These are phyloP conservation scores for Lamellibrachia satsuma DNA, from an alignment of 2,888 invertebrate genomes.

Conservation along the genomic window DNA sequence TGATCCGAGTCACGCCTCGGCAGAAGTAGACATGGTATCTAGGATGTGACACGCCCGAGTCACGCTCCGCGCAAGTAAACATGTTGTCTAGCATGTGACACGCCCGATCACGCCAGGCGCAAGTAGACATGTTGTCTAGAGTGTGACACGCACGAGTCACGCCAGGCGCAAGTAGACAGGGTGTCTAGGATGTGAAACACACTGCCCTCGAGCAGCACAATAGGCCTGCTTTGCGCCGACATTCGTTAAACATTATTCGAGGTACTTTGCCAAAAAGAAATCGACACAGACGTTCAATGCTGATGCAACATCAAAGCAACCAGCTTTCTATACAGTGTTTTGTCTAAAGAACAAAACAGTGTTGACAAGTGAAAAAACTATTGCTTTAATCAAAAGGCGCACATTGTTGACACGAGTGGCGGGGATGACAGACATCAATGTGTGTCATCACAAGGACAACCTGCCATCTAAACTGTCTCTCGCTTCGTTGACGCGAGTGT, in stretches of 20 bases:
- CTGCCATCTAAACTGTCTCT: not conserved
- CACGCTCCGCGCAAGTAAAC: too few species aligned
- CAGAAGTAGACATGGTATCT: conserved; percentile 3
- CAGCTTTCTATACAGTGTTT: too few species aligned
- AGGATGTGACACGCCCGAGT: not conserved
- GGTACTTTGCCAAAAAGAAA: not conserved
- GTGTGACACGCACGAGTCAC: not conserved
- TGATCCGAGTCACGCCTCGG: not conserved
- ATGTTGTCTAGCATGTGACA: too few species aligned
- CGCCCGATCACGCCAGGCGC: not conserved
- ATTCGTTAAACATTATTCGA: too few species aligned
- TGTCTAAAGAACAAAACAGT: not conserved
- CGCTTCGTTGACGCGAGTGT: not conserved
- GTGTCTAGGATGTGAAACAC: too few species aligned
- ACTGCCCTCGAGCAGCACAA: not conserved
- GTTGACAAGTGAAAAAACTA: not conserved
- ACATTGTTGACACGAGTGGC: not conserved
- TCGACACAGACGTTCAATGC: not conserved
- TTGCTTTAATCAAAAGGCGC: not conserved
- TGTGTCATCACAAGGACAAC: not conserved
- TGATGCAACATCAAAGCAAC: too few species aligned
- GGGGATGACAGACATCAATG: not conserved
- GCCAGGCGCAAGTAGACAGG: too few species aligned
- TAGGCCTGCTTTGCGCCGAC: not conserved
- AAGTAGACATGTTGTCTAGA: not conserved